phyloP scores from a whole-genome alignment of 2,888 invertebrate genomes.

The Pseudococcus longispinus region DNA sequence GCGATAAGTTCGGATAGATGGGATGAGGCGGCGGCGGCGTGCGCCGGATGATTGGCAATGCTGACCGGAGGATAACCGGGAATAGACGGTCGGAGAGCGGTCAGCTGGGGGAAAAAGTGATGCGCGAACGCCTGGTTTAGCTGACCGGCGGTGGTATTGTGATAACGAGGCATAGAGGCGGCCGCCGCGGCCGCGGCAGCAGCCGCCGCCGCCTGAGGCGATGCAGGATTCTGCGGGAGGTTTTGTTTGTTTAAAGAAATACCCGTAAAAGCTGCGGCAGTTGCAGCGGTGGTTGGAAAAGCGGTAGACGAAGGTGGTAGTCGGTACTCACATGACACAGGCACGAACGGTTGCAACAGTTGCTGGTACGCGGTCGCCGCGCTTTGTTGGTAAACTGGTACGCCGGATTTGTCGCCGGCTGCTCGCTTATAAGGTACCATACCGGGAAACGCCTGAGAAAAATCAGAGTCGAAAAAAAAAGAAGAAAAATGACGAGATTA shows the following conservation, averaged over 20 bases:
- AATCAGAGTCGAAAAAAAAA: neutral
- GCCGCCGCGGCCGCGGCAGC: conserved; percentile 42
- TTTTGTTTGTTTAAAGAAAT: conserved; percentile 74
- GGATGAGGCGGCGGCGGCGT: conserved; percentile 41
- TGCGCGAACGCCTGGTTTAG: conserved; percentile 52
- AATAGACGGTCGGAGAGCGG: conserved; percentile 33
- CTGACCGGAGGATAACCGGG: conserved; percentile 35
- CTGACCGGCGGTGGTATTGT: conserved; percentile 51
- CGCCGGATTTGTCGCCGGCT: conserved; percentile 94
- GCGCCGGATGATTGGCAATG: neutral
- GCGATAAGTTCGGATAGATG: conserved; percentile 53
- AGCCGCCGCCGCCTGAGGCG: conserved; percentile 52
- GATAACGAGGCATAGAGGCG: conserved; percentile 48
- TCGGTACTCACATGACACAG: conserved; percentile 98
- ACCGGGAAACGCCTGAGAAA: conserved; percentile 85
- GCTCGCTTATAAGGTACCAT: conserved; percentile 96
- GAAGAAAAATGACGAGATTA: neutral
- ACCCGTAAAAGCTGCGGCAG: conserved; percentile 68
- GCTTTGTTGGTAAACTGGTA: conserved; percentile 91
- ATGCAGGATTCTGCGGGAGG: conserved; percentile 64
- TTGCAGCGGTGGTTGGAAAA: conserved; percentile 68
- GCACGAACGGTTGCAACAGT: conserved; percentile 94
- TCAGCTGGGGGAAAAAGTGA: conserved; percentile 47
- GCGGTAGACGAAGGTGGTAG: conserved; percentile 64
- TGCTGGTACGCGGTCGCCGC: conserved; percentile 92